These are phyloP conservation scores for Anser cygnoides DNA, from an alignment of 2,113 vertebrate species.

Conservation along the genomic window DNA sequence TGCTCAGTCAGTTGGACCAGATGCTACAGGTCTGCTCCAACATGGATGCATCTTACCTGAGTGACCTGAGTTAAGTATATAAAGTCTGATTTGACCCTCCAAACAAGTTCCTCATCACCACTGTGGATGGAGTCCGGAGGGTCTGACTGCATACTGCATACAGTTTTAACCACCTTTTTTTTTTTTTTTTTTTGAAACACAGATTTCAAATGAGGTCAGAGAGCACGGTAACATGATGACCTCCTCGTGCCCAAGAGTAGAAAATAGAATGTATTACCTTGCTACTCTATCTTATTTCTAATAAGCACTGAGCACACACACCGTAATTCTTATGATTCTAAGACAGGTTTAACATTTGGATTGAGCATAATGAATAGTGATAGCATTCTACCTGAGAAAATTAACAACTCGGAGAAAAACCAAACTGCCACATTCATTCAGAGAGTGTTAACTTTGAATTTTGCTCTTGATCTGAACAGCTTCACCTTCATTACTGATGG, in stretches of 20 bases:
- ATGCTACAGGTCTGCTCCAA: neutral
- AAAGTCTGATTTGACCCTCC: neutral
- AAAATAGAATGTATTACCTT: neutral
- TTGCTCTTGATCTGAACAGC: neutral
- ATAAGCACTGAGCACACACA: neutral
- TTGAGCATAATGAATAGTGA: neutral
- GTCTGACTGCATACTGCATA: neutral
- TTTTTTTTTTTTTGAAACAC: neutral
- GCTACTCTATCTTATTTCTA: neutral
- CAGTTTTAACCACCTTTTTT: neutral
- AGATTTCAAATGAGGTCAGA: neutral
- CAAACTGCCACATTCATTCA: neutral
- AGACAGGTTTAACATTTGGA: conserved; percentile 28
- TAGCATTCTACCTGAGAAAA: neutral
- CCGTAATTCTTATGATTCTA: neutral
- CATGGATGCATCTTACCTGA: neutral
- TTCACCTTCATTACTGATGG: neutral
- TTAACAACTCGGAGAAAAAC: neutral
- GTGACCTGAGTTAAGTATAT: neutral
- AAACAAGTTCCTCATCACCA: neutral
- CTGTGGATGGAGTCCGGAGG: neutral
- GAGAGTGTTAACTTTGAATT: neutral
- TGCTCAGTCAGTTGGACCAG: neutral
- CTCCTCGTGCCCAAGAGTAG: neutral
- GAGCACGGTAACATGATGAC: neutral